Evolutionary conservation across 1,140 invertebrate genomes (phyloP), one percentile per base, ranked within the genome.

Genomic region (Hirudo medicinalis): DNA sequence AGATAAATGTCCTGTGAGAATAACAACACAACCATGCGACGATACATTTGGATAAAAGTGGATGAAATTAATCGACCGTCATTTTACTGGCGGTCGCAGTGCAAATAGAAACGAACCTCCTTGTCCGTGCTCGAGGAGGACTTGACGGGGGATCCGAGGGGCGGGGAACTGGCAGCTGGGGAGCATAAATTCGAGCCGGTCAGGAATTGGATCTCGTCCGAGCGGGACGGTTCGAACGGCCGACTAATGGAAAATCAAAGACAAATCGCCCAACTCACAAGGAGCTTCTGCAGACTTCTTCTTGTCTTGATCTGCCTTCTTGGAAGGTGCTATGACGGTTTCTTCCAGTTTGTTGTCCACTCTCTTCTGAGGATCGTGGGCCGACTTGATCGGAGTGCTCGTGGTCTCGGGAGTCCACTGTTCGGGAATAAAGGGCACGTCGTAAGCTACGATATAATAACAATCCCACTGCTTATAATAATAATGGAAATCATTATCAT

Each of bases 361-460:
- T 22, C 22, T 63, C 22, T 2, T 63, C 4, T 63, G 22, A 13
- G 11, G 69, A 11, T 70, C 17, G 49, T 49, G 43, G n/a, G 5
- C 49, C 6, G 69, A 49, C 29, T 70, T 70, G 40, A 70, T 49
- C 2, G 69, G 69, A 54, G 69, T 70, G 43, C 69, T 70, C 22
- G 69, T 70, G 29, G 32, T 49, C n/a, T 70, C 69, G 1, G 69
- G 69, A 11, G 40, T 22, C 69, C 69, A 70, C 69, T 70, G 49
- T 53, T 53, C 5, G 3, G 53, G n/a, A 36, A 36, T 63, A 11
- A 63, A 6, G 15, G 43, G 4, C 43, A 49, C 11, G 43, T 49
- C 15, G 43, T 36, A 36, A 36, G 11, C 13, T 5, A 49, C 11
- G 43, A 36, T 36, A 49, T 15, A 15, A 17, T 49, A 15, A 49